A percentile compares a stretch with the other conserved stretches of the same genome.
These are phyloP conservation scores for Nephila pilipes DNA, from an alignment of 1,140 invertebrate genomes.

Conservation along the genomic window DNA sequence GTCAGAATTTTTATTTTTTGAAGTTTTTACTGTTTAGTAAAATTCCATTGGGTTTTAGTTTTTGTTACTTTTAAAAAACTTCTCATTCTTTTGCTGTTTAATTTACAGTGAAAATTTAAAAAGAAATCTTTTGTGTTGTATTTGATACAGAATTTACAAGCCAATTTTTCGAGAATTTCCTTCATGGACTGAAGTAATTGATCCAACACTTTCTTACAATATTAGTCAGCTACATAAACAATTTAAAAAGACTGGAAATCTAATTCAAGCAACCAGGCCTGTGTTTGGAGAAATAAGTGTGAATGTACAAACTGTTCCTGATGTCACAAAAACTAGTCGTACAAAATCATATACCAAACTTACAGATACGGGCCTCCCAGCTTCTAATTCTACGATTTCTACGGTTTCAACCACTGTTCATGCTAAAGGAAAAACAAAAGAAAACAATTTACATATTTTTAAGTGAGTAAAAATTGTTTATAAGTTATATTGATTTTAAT, in stretches of 20 bases:
- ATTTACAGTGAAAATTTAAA: too few species aligned
- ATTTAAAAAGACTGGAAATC: background rate
- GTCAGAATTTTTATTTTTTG: too few species aligned
- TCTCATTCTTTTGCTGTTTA: too few species aligned
- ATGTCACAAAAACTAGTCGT: background rate
- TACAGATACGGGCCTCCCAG: background rate
- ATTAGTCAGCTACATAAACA: conserved; percentile 22
- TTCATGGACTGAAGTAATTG: conserved; percentile 28
- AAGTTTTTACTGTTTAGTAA: too few species aligned
- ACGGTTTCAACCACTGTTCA: background rate
- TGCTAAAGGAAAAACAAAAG: background rate
- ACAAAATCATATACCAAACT: conserved; percentile 11
- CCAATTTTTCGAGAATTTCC: conserved; percentile 5
- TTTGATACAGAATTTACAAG: conserved; percentile 6
- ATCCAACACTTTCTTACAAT: background rate
- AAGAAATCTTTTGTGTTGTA: background rate
- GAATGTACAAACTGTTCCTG: background rate
- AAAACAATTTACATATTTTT: background rate
- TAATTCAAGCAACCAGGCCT: background rate
- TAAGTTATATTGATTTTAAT: too few species aligned
- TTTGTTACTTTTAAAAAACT: too few species aligned
- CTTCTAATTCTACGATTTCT: background rate
- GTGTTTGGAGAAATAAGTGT: background rate
- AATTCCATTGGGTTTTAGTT: too few species aligned
- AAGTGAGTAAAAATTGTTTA: background rate